Conservation (phyloP, 2,113 vertebrate genomes). For the Mus spicilegus region DNA sequence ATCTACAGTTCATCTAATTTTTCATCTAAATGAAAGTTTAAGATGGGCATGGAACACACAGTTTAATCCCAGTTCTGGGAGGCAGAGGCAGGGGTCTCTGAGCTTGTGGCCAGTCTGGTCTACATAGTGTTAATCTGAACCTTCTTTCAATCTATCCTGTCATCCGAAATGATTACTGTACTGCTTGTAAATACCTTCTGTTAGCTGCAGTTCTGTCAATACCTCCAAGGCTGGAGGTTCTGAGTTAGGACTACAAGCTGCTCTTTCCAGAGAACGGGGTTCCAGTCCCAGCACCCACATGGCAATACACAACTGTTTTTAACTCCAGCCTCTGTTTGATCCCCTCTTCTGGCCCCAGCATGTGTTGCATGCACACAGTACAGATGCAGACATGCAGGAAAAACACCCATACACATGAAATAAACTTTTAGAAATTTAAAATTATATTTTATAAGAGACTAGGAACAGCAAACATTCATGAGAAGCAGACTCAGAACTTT, state of each 20-base stretch:
- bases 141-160: conserved; percentile 27
- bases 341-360: background rate
- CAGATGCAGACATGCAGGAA: background rate
- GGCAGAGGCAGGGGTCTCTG: background rate
- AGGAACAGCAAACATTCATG: conserved; percentile 28
- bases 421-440: background rate
- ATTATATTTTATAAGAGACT: background rate
- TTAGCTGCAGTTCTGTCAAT: conserved; percentile 24
- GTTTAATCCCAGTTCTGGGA: background rate
- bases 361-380: background rate
- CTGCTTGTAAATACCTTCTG: conserved; percentile 9
- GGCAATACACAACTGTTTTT: background rate
- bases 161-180: conserved; percentile 11
- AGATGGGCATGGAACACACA: background rate
- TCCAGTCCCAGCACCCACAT: background rate
- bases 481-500: background rate
- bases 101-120: background rate
- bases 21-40: conserved; percentile 21
- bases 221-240: conserved; percentile 1
- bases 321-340: background rate
- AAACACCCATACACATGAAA: background rate
- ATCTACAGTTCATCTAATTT: background rate
- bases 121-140: background rate
- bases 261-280: background rate
- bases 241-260: background rate